Base-by-base conservation (phyloP, 2,113 vertebrate genomes). In the Noctilio leporinus region DNA sequence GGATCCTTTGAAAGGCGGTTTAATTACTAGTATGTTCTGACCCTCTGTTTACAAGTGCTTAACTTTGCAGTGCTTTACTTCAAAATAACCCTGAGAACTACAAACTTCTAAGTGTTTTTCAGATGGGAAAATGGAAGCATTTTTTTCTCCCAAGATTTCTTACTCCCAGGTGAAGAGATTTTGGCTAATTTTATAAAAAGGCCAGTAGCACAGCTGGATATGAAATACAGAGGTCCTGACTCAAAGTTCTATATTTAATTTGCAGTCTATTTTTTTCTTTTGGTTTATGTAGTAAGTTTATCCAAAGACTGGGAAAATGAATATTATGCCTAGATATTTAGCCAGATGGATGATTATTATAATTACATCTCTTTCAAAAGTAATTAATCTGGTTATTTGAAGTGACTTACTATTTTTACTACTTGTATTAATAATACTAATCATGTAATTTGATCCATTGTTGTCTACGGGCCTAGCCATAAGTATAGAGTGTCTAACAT, bases 161-260 rank as follows among this genome's bases (percentile, higher is more conserved):
- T 95, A 92, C 22, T 97, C 67, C 59, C 84, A 97, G 95, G 92
- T 96, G 93, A 97, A 92, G 70, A 76, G n/a, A 91, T 53, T 85
- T 93, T 65, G 59, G 64, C 92, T 84, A 90, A 95, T 96, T 96
- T 96, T 93, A 84, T 91, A 92, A 47, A 95, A 96, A 93, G 51
- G 33, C 86, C 95, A 93, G 35, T 95, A 84, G 47, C n/a, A 92
- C 92, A 97, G 35, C 95, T 97, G 93, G 65, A 5, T 26, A 89
- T 96, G 84, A 87, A 97, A 93, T 95, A 81, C 53, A 96, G 78
- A 64, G 51, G 57, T 89, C 78, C 65, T 91, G 86, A 96, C 86
- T 94, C 83, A 76, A 78, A 95, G 57, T 94, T 91, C 84, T 96
- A 92, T 95, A 86, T 89, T 96, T 96, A 93, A 95, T 91, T n/a